Evolutionary conservation across 2,113 vertebrate species (phyloP).

Genomic region (Cyprinodon tularosa): DNA sequence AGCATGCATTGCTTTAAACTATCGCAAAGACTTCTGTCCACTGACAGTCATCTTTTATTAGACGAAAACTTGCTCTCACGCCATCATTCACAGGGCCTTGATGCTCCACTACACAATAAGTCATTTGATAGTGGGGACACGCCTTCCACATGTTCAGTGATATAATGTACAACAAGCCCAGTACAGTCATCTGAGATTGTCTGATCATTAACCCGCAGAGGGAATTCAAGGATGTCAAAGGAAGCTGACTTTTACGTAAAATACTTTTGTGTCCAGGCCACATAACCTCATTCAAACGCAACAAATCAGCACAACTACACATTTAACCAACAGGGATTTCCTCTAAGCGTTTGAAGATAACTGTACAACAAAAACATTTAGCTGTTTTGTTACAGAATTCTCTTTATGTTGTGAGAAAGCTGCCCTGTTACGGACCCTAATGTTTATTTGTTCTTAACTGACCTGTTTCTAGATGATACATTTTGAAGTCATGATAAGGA

Average conservation of each 20-base stretch:
- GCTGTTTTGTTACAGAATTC: too few relatives aligned
- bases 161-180: constrained; percentile 11
- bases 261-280: not conserved
- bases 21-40: constrained; percentile 66
- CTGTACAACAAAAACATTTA: too few relatives aligned
- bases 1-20: constrained; percentile 57
- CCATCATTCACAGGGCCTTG: constrained; percentile 35
- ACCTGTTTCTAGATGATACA: too few relatives aligned
- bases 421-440: too few relatives aligned
- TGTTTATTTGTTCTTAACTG: too few relatives aligned
- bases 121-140: constrained; percentile 46
- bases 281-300: constrained; percentile 8
- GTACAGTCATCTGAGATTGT: constrained; percentile 16
- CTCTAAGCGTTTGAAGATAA: too few relatives aligned
- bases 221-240: constrained; percentile 12
- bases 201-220: constrained; percentile 26
- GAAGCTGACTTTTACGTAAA: constrained; percentile 9
- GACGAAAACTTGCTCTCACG: constrained; percentile 22
- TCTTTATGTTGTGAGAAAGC: too few relatives aligned
- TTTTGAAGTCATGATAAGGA: too few relatives aligned
- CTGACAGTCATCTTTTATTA: constrained; percentile 16
- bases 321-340: not conserved
- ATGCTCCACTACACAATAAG: constrained; percentile 29
- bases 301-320: not conserved
- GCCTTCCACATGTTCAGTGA: constrained; percentile 34